Base-by-base conservation (phyloP, 2,888 invertebrate species). In the Nezara viridula region DNA sequence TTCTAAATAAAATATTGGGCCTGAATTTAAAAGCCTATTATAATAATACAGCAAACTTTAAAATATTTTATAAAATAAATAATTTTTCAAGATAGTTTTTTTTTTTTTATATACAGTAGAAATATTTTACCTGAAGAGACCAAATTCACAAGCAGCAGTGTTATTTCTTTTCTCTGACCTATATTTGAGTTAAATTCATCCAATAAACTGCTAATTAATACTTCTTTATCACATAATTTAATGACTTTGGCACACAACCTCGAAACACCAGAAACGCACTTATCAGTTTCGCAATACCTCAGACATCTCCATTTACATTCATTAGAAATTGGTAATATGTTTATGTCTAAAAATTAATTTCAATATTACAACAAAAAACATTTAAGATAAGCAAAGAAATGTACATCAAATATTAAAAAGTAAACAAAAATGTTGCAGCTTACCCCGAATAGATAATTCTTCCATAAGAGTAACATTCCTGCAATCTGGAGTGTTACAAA, bases 141-240 rank as follows among this genome's bases (percentile, higher is more conserved):
- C 55, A 90, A 87, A 85, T 88, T 73, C 6, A 40, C 52, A 88
- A 96, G 92, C 86, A 96, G 92, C 89, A 94, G 93, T 12, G 94
- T 94, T 7, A 95, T 93, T 93, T 97, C 96, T 90, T 95, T 95
- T 91, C 93, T 93, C 85, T 94, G 92, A 40, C 94, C 93, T 14
- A 93, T 92, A 49, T 94, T 93, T 90, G 94, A 93, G 1, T 93
- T 92, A 91, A 96, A 94, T 89, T 95, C 92, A 85, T 95, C 95
- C 44, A 95, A 92, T 89, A 97, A 93, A 89, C 93, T 93, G 92
- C 96, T 95, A 21, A 95, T 93, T 66, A 96, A 92, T 47, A 96
- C 50, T 27, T 89, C 94, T 0, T 94, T 92, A 88, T 94, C 94
- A 86, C 94, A 94, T 7, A 94, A 93, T 86, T 93, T 92, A 21